Conservation (phyloP, 1,140 invertebrate genomes). For the Agrypnia vestita region DNA sequence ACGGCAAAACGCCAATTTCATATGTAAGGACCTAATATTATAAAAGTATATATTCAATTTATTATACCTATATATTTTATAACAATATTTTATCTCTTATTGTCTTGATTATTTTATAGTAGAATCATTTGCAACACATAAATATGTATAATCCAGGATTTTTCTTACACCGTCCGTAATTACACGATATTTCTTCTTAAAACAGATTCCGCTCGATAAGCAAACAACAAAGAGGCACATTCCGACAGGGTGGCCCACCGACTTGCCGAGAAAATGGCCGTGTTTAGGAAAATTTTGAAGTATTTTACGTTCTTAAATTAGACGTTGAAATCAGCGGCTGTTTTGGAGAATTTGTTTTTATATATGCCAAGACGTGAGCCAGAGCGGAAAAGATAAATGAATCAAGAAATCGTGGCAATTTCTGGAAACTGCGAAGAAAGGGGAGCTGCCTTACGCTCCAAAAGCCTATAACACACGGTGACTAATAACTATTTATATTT, state of each 20-base stretch:
- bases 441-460: slow-evolving; percentile 13
- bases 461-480: not conserved
- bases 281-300: slow-evolving; percentile 40
- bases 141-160: slow-evolving; percentile 18
- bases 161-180: slow-evolving; percentile 15
- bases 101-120: too few species aligned
- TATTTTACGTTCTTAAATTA: slow-evolving; percentile 52
- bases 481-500: slow-evolving; percentile 33
- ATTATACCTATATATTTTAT: too few species aligned
- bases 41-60: too few species aligned
- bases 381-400: slow-evolving; percentile 41
- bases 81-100: too few species aligned
- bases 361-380: slow-evolving; percentile 25
- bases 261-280: slow-evolving; percentile 16
- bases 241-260: not conserved
- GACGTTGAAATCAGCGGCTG: slow-evolving; percentile 46
- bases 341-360: slow-evolving; percentile 43
- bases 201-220: slow-evolving; percentile 30
- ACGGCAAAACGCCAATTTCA: too few species aligned
- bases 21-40: too few species aligned
- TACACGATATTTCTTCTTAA: slow-evolving; percentile 19
- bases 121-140: not conserved
- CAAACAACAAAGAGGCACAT: slow-evolving; percentile 35
- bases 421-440: slow-evolving; percentile 4
- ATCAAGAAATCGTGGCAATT: slow-evolving; percentile 43